Evolutionary conservation across 2,113 vertebrate genomes (phyloP), one percentile per base, ranked within the genome.

Genomic region (Cardinalis cardinalis): DNA sequence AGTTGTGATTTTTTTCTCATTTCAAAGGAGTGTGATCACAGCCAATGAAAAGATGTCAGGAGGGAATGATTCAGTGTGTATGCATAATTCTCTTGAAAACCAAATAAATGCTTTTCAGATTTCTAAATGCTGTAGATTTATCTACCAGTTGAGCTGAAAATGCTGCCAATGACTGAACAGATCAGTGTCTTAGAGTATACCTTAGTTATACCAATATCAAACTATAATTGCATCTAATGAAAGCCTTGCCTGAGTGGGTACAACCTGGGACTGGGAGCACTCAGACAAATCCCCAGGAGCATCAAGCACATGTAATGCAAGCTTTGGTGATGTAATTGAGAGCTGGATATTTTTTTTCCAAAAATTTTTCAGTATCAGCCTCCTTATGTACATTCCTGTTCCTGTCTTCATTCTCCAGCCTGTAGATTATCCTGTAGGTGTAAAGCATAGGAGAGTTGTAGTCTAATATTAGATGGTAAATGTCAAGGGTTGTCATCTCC

Each of bases 1-100:
- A 80, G 55, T 92, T 85, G 28, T 85, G 85, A 90, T 89, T 90
- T 92, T 92, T 82, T 65, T 69, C 58, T 88, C 28, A 63, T 93
- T 94, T 92, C 52, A 92, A 82, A 92, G 34, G 32, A 53, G 16
- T 51, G n/a, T 82, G 70, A 89, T 92, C 68, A 31, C 59, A 94
- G 51, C 58, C 88, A 76, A 32, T 79, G 43, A 72, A 81, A 84
- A 92, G 36, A 56, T 9, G 12, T 20, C 59, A 82, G 51, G 40
- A 92, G 41, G 40, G 28, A 79, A 70, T 32, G 18, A 53, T 75
- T 75, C 36, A 71, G 7, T 36, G 34, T 59, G 34, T 20, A 14
- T 58, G 19, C 70, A 51, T 84, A 53, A 81, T 78, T 49, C 91
- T 68, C 60, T 25, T 84, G 70, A 93, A 93, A 92, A 61, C 21